Evolutionary conservation across 2,888 invertebrate genomes (phyloP).

Genomic region (Brachypalpus laphriformis): DNA sequence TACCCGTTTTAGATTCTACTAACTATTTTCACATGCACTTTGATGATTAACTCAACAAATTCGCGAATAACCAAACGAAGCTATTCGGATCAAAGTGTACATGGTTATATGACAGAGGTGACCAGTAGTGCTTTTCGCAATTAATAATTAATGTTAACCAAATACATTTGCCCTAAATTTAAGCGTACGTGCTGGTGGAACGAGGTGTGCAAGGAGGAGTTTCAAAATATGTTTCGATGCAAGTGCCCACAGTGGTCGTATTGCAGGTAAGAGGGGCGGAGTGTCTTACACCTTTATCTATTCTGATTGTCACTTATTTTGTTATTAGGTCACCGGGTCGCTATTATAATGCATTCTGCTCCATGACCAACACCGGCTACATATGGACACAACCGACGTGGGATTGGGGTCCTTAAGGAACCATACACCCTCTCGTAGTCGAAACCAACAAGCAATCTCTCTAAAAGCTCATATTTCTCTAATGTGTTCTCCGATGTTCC

Average conservation of each 20-base stretch:
- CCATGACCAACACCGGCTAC: constrained; percentile 94
- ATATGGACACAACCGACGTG: constrained; percentile 92
- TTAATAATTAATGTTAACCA: constrained; percentile 26
- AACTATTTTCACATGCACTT: constrained; percentile 74
- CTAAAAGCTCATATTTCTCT: constrained; percentile 39
- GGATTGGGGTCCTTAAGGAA: constrained; percentile 80
- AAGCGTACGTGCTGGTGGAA: constrained; percentile 97
- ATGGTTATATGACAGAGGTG: constrained; percentile 93
- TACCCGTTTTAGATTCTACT: constrained; percentile 69
- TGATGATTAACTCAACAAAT: constrained; percentile 74
- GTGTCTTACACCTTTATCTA: constrained; percentile 10
- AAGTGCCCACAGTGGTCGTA: constrained; percentile 95
- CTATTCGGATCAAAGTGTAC: constrained; percentile 91
- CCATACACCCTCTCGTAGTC: not conserved
- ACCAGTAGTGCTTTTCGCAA: constrained; percentile 44
- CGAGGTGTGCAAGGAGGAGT: constrained; percentile 96
- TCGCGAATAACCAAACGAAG: constrained; percentile 86
- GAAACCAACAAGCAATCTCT: constrained; percentile 19
- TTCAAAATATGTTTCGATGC: constrained; percentile 93
- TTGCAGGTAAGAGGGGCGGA: constrained; percentile 84
- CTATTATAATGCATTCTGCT: constrained; percentile 95
- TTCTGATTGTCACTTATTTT: constrained; percentile 18
- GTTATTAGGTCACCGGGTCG: constrained; percentile 88
- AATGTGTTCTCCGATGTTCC: constrained; percentile 67
- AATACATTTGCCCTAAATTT: constrained; percentile 77